Evolutionary conservation across 2,113 vertebrate genomes (phyloP), one percentile per base, ranked within the genome.

Genomic region (Grallaria varia): DNA sequence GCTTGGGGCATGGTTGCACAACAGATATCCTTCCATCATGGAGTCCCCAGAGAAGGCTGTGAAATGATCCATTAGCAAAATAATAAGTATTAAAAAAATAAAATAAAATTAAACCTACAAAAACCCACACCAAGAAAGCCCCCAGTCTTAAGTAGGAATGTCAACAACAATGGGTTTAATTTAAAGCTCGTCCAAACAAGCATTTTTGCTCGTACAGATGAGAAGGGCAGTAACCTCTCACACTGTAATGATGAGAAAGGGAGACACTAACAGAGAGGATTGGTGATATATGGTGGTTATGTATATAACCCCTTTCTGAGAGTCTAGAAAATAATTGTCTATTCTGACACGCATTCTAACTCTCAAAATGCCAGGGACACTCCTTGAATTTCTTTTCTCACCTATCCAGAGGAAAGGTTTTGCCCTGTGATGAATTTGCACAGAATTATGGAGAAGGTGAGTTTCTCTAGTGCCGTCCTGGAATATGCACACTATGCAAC

Each of bases 121-220:
- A 50, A 50, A 27, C 14, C 3, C 23, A 49, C 10, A 44, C 3
- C 0, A 0, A 3, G 8, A 4, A 39, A 21, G 4, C 2, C 7
- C 6, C 2, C 9, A 40, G 0, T 31, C 28, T 53, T 62, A 85
- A 60, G 13, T 8, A 49, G 4, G 37, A 72, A 42, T 28, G 10
- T 56, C 11, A 62, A 3, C 11, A 68, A n/a, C 39, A 68, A 58
- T 1, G 0, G 37, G 37, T 35, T 56, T 44, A 24, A 27, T 63
- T 79, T 84, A 40, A 82, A 88, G 9, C 40, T 85, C 13, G 69
- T 42, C 13, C 11, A 73, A 53, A 60, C 4, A 64, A 81, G 5
- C 1, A 18, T 8, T 63, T 75, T 47, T 64, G 1, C 72, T 87
- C 3, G 1, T 39, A 59, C 4, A 44, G 6, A 31, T 60, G 15